Evolutionary conservation across 2,113 vertebrate genomes (phyloP).

Genomic region (Cynopterus brachyotis): DNA sequence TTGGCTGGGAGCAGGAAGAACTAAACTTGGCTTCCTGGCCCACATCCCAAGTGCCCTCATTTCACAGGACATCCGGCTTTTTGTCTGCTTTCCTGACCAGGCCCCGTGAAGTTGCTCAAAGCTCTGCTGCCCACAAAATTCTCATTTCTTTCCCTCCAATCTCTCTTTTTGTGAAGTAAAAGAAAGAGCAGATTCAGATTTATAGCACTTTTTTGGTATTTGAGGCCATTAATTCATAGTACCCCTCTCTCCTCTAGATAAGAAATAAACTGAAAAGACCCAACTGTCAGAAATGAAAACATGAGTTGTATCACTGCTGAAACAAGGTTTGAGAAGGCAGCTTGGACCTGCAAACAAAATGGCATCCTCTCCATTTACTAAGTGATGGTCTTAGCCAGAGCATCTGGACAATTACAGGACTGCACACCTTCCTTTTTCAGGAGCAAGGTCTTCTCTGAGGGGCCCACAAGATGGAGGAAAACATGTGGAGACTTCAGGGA

Average conservation of each 20-base stretch:
- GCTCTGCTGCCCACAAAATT: neutral
- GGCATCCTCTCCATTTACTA: neutral
- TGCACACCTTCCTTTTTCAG: neutral
- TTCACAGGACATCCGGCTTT: conserved; percentile 67
- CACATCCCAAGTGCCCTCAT: conserved; percentile 49
- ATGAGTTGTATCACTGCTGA: neutral
- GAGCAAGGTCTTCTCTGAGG: neutral
- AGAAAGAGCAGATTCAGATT: neutral
- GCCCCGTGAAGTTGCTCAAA: neutral
- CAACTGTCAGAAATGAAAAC: neutral
- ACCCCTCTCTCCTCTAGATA: neutral
- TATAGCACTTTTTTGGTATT: neutral
- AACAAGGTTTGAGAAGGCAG: neutral
- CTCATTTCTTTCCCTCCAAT: neutral
- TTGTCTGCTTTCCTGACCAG: conserved; percentile 69
- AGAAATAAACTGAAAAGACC: neutral
- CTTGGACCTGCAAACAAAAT: neutral
- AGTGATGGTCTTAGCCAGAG: neutral
- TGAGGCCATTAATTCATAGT: neutral
- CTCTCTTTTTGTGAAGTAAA: neutral
- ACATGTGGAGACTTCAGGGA: neutral
- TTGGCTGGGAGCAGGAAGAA: conserved; percentile 51
- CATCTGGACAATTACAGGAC: neutral
- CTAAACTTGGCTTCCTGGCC: conserved; percentile 38
- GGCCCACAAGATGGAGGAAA: neutral